Percentiles rank a stretch among this genome's conserved stretches.
These are phyloP conservation scores for Apomyelois bistriatella DNA, from an alignment of 2,888 invertebrate species.

Conservation along the genomic window DNA sequence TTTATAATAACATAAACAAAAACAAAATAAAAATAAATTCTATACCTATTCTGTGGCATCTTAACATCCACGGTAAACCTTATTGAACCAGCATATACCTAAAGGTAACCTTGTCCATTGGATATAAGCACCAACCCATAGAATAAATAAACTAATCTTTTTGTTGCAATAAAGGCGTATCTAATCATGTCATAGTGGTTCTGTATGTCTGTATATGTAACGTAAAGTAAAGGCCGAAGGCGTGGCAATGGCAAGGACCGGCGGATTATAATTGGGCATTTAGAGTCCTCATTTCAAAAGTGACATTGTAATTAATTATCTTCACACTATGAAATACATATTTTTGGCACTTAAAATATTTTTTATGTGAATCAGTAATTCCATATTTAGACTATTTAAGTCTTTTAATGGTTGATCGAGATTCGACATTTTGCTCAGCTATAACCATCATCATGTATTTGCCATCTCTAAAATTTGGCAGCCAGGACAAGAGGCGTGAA, in stretches of 20 bases:
- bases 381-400: no score
- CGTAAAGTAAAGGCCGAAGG: neutral
- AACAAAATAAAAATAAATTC: no score
- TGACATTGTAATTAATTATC: neutral
- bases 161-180: neutral
- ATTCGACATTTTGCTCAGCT: no score
- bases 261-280: neutral
- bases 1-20: no score
- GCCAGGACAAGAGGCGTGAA: no score
- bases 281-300: neutral
- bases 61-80: no score
- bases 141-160: neutral
- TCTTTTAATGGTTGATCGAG: no score
- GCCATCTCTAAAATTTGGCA: no score
- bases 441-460: no score
- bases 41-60: no score
- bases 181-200: constrained; percentile 1
- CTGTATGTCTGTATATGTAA: neutral
- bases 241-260: neutral
- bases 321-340: neutral
- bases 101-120: neutral
- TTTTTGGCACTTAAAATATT: neutral
- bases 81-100: no score
- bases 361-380: neutral
- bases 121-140: neutral